Conservation (phyloP, 2,797 vertebrate species). For the Sebastolobus altivelis region DNA sequence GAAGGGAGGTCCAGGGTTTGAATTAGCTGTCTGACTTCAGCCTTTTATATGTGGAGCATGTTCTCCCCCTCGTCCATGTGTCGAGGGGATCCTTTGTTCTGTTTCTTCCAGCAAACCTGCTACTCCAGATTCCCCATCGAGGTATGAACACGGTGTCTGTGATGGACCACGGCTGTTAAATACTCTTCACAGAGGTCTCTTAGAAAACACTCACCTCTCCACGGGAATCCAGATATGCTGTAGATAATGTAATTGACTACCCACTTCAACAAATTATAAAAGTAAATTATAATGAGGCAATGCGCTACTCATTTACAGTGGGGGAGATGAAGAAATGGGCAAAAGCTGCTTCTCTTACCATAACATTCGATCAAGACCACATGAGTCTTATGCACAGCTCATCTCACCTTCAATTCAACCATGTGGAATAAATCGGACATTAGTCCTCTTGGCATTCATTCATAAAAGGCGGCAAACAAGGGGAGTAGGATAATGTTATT, state of each 20-base stretch:
- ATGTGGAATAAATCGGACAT: conserved; percentile 32
- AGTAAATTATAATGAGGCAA: conserved; percentile 25
- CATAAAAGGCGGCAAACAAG: conserved; percentile 13
- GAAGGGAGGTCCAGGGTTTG: background rate
- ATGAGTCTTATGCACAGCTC: conserved; percentile 16
- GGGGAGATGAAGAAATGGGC: conserved; percentile 10
- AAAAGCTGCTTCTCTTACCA: conserved; percentile 23
- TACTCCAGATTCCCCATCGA: background rate
- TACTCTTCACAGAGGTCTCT: conserved; percentile 16
- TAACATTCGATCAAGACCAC: conserved; percentile 37
- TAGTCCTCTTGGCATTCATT: conserved; percentile 22
- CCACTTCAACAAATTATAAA: conserved; percentile 30
- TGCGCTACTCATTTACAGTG: conserved; percentile 25
- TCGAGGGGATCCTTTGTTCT: background rate
- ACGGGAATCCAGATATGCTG: conserved; percentile 5
- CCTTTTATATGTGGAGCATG: background rate
- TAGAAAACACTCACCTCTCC: conserved; percentile 2
- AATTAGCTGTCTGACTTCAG: background rate
- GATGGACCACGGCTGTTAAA: conserved; percentile 31
- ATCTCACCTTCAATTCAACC: conserved; percentile 27
- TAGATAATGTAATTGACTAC: conserved; percentile 26
- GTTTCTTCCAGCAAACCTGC: background rate
- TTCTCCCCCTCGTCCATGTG: background rate
- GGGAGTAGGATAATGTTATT: conserved; percentile 8
- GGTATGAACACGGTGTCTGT: background rate